Evolutionary conservation across 2,797 vertebrate species (phyloP).

Genomic region (Hyperoplus lanceolatus): DNA sequence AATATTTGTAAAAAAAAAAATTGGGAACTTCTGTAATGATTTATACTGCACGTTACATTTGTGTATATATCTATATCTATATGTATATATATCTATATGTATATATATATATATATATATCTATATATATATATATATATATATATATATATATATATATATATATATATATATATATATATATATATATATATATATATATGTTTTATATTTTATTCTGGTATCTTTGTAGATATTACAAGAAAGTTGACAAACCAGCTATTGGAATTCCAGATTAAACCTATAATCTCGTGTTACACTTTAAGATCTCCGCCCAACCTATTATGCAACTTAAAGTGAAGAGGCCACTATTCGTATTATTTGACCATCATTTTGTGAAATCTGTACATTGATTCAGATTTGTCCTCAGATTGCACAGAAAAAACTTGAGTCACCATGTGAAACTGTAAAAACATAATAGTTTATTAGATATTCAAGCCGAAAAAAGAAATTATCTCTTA

Average conservation of each 20-base stretch:
- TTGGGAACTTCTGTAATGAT: no score
- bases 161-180: background rate
- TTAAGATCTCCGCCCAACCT: background rate
- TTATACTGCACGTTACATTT: background rate
- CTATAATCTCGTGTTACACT: background rate
- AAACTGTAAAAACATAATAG: constrained; percentile 7
- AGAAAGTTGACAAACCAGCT: background rate
- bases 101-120: background rate
- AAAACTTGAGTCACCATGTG: background rate
- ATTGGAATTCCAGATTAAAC: background rate
- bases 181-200: background rate
- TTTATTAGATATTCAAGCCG: background rate
- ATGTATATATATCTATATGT: background rate
- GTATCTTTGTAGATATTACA: background rate
- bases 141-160: background rate
- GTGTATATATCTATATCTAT: background rate
- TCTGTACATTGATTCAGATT: background rate
- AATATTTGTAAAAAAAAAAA: no score
- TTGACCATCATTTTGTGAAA: background rate
- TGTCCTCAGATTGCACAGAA: background rate
- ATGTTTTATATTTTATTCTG: background rate
- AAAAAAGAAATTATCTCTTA: no score
- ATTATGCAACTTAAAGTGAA: background rate
- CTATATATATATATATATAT: background rate
- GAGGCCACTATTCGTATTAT: background rate